These are phyloP conservation scores for Alcis repandata DNA, from an alignment of 2,888 invertebrate species.

Conservation along the genomic window DNA sequence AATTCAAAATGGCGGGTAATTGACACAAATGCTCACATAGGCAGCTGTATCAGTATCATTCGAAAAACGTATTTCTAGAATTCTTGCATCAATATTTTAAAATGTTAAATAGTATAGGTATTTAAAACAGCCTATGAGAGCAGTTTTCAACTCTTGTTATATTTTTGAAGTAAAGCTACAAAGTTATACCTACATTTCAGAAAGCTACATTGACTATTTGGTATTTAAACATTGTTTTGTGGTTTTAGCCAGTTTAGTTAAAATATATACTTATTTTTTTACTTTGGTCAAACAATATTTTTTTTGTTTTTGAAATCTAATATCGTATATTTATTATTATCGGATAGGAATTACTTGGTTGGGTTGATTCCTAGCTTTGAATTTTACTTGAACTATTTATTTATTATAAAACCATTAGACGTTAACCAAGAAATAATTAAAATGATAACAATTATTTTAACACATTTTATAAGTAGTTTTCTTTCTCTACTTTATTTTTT, in stretches of 20 bases:
- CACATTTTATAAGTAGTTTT: background rate
- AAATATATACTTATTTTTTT: no score
- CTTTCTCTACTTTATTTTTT: background rate
- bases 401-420: background rate
- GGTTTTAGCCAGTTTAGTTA: no score
- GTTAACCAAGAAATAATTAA: background rate
- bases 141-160: background rate
- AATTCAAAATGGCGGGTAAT: constrained; percentile 21
- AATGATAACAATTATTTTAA: no score
- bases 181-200: no score
- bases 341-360: constrained; percentile 63
- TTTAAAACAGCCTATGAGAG: constrained; percentile 20
- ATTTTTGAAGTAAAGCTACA: constrained; percentile 2
- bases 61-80: background rate
- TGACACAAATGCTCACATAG: constrained; percentile 24
- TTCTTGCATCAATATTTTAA: background rate
- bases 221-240: no score
- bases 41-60: constrained; percentile 5
- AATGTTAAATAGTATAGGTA: background rate
- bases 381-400: background rate
- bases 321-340: no score
- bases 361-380: constrained; percentile 60
- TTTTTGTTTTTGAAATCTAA: constrained; percentile 10
- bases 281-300: no score
- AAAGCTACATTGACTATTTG: no score